Conservation (phyloP, 2,888 invertebrate species). For the Pyrgus malvae region DNA sequence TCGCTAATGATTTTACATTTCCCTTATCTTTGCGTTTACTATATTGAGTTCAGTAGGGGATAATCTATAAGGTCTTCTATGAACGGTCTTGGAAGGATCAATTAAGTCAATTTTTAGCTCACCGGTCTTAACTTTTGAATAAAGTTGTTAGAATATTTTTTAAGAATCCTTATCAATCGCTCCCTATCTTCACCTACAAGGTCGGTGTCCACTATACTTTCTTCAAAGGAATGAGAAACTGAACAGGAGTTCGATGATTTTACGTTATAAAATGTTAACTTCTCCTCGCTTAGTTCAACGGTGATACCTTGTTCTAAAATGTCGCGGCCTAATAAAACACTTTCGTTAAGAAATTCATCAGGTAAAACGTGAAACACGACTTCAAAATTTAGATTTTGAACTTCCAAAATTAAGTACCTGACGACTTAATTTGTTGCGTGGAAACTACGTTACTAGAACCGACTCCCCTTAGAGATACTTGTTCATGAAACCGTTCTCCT, state of each 20-base stretch:
- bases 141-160: slow-evolving; percentile 9
- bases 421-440: no score
- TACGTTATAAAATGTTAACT: no score
- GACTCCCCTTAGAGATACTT: no score
- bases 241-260: neutral
- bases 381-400: no score
- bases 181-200: neutral
- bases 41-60: neutral
- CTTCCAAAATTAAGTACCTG: no score
- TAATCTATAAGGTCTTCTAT: slow-evolving; percentile 25
- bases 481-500: no score
- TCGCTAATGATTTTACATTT: slow-evolving; percentile 16
- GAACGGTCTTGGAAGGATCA: slow-evolving; percentile 21
- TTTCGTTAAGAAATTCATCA: slow-evolving; percentile 1
- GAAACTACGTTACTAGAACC: no score
- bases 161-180: neutral
- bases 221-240: no score
- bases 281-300: neutral
- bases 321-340: slow-evolving; percentile 9
- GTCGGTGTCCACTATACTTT: neutral
- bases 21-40: slow-evolving; percentile 12
- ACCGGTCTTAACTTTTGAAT: slow-evolving; percentile 22
- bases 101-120: slow-evolving; percentile 11
- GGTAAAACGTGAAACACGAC: slow-evolving; percentile 17
- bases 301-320: slow-evolving; percentile 6